A percentile compares a stretch with the other conserved stretches of the same genome.
Evolutionary conservation across 1,140 invertebrate genomes (phyloP).

Genomic region (Bombus superbus): DNA sequence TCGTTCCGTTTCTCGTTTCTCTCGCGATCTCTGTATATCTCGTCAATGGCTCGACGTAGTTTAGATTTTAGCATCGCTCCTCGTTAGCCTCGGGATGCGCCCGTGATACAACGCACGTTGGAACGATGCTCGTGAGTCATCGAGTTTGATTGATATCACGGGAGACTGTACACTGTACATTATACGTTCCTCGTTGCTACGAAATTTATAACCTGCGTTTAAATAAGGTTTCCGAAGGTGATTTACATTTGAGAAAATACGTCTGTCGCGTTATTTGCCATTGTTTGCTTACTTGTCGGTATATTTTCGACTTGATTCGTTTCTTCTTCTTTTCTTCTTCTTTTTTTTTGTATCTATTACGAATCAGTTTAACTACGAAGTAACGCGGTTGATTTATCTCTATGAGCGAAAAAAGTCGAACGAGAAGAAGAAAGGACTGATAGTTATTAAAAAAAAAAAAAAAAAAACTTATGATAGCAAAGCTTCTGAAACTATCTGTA

Average conservation of each 20-base stretch:
- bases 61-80: slow-evolving; percentile 11
- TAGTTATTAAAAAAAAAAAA: too few species aligned
- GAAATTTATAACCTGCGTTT: background rate
- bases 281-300: too few species aligned
- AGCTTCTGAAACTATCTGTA: too few species aligned
- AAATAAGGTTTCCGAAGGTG: background rate
- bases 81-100: slow-evolving; percentile 1
- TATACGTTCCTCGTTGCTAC: background rate
- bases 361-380: background rate
- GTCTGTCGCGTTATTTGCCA: too few species aligned
- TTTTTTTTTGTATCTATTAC: background rate
- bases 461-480: too few species aligned
- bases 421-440: too few species aligned
- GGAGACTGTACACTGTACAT: background rate
- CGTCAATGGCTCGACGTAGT: background rate
- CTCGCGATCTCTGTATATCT: background rate
- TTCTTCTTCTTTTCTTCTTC: background rate
- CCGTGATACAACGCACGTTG: slow-evolving; percentile 1
- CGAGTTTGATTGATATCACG: slow-evolving; percentile 5
- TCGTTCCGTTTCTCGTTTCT: background rate
- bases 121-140: slow-evolving; percentile 13
- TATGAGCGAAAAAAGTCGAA: background rate
- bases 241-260: background rate
- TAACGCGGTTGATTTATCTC: background rate
- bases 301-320: background rate